These are phyloP conservation scores for Nycticryphes semicollaris DNA, from an alignment of 2,113 vertebrate genomes.

Conservation along the genomic window DNA sequence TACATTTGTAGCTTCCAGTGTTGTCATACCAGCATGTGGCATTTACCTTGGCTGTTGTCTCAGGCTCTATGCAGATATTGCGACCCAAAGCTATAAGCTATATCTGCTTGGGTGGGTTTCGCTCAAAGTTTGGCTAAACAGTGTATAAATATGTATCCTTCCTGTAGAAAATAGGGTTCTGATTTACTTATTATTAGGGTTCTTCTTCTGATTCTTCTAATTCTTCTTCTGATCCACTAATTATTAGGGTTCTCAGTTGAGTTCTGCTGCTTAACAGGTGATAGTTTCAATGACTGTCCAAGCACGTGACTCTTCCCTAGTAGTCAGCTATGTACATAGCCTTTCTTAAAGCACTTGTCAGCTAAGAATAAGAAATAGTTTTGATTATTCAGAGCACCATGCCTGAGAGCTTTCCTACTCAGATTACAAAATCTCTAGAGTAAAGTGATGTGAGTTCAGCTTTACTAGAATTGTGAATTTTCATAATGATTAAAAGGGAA, in stretches of 20 bases:
- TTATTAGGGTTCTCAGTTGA: background rate
- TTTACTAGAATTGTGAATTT: conserved; percentile 55
- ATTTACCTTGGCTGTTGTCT: background rate
- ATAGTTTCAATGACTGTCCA: background rate
- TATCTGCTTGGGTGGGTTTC: background rate
- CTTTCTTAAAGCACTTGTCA: background rate
- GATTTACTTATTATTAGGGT: background rate
- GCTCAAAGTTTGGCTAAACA: background rate
- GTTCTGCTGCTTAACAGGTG: background rate
- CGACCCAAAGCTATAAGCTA: no score
- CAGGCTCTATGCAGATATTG: background rate
- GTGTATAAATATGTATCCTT: background rate
- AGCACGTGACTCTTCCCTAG: background rate
- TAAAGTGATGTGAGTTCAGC: background rate
- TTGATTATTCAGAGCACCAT: conserved; percentile 16
- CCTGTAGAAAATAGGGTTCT: background rate
- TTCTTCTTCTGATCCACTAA: no score
- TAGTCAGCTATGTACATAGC: background rate
- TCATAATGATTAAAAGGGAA: conserved; percentile 21
- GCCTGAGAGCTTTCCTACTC: background rate
- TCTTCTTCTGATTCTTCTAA: no score
- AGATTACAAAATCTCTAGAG: background rate
- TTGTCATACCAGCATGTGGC: background rate
- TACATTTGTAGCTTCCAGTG: background rate
- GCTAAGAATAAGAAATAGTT: background rate